These are phyloP conservation scores for Melospiza georgiana DNA, from an alignment of 2,113 vertebrate genomes.

Conservation along the genomic window DNA sequence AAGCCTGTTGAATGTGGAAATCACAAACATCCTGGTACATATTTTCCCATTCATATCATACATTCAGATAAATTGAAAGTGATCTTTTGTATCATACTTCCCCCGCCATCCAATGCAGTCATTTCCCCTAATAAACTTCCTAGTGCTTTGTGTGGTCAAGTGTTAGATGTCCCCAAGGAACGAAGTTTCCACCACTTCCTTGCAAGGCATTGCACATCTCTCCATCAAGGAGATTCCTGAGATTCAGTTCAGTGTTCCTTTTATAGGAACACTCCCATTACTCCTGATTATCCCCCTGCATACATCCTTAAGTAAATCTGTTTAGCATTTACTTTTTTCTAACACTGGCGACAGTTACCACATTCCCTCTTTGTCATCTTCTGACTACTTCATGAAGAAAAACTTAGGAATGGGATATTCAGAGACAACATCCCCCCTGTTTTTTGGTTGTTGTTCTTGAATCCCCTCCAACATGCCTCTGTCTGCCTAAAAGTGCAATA, in stretches of 20 bases:
- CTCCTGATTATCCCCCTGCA: not conserved
- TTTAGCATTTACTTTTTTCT: not conserved
- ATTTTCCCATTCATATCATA: conserved; percentile 43
- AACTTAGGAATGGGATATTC: not conserved
- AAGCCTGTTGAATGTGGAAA: conserved; percentile 15
- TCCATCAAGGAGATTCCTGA: not conserved
- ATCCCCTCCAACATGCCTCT: not conserved
- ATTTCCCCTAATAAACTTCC: conserved; percentile 49
- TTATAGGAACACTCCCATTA: not conserved
- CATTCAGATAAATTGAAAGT: conserved; percentile 40
- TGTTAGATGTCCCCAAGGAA: conserved; percentile 27
- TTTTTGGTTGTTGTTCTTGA: not conserved
- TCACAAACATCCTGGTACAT: conserved; percentile 25
- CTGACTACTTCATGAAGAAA: not conserved
- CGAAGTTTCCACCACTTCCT: conserved; percentile 30
- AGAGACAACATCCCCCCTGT: not conserved
- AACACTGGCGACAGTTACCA: fast-evolving
- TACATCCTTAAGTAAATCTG: not conserved
- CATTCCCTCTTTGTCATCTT: not conserved
- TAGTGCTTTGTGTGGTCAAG: conserved; percentile 53
- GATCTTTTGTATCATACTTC: conserved; percentile 28
- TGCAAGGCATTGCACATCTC: conserved; percentile 2
- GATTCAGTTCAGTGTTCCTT: conserved; percentile 8
- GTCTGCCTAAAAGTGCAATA: not conserved
- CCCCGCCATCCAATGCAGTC: not conserved